Evolutionary conservation across 2,888 invertebrate species (phyloP), one percentile per base, ranked within the genome.

Genomic region (Idaea biselata): DNA sequence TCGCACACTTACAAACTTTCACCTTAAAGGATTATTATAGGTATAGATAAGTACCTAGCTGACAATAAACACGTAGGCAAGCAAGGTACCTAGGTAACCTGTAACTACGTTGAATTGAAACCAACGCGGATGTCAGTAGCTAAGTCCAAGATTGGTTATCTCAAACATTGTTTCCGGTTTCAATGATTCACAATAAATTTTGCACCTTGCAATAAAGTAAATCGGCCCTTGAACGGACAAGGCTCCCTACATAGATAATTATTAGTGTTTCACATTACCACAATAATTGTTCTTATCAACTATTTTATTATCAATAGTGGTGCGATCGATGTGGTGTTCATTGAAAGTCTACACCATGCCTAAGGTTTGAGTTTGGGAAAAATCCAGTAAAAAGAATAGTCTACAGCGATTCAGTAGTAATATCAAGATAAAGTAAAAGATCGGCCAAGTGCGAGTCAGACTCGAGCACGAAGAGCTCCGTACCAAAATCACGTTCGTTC

Each of bases 171-270:
- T 44, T 44, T 44, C 44, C 44, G 44, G 8, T 8, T 44, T 44
- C 6, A 59, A 18, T 17, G 16, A 17, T n/a, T 55, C 55, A 58
- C 58, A 17, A 11, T 58, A 16, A 33, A 57, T 32, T 31, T 11
- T 53, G n/a, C 18, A 25, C 32, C 18, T 18, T 31, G 62, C 55
- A 63, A 33, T 11, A 44, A 44, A 44, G 44, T 44, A 11, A 44
- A 11, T 44, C 44, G 5, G 25, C 25, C 25, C 25, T 25, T 25
- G 25, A 25, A 25, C 25, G 25, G 25, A 25, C 25, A 25, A 25
- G 25, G 25, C 25, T 25, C 1, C 25, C 25, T 5, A 25, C 25
- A 25, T 25, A 25, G 44, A 44, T 44, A 44, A 44, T 44, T 44
- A 44, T 11, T 44, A 8, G 44, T 44, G 8, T 44, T 14, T 14